Conservation (phyloP, 1,140 invertebrate species). For the Drosophila pachea region DNA sequence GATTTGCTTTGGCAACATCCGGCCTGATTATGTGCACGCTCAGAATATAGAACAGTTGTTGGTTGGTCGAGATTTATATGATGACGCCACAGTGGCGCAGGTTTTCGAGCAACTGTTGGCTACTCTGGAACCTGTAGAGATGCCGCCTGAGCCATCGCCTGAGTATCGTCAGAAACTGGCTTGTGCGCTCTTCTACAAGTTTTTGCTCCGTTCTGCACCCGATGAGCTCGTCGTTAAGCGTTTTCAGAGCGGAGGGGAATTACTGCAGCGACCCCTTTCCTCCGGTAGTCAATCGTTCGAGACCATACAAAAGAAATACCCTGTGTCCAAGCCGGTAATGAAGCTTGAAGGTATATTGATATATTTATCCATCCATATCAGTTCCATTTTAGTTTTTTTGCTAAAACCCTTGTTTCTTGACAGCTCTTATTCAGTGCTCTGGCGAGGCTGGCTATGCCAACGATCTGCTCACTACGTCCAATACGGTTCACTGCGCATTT, state of each 20-base stretch:
- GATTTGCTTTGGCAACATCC: constrained; percentile 85
- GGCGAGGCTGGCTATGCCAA: constrained; percentile 85
- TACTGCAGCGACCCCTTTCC: constrained; percentile 84
- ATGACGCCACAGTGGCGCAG: constrained; percentile 48
- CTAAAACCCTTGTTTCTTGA: constrained; percentile 63
- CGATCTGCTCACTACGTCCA: constrained; percentile 81
- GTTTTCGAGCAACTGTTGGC: constrained; percentile 46
- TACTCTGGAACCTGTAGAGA: constrained; percentile 58
- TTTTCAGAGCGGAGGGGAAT: constrained; percentile 80
- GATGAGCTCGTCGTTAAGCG: constrained; percentile 52
- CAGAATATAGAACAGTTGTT: constrained; percentile 83
- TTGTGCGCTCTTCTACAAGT: constrained; percentile 86
- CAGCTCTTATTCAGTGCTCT: constrained; percentile 85
- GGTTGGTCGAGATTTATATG: constrained; percentile 80
- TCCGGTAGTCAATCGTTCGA: constrained; percentile 87
- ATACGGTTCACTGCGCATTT: constrained; percentile 84
- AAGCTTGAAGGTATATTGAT: constrained; percentile 87
- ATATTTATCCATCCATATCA: neutral
- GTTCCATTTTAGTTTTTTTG: neutral
- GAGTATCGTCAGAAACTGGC: constrained; percentile 83
- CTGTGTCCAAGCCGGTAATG: constrained; percentile 86
- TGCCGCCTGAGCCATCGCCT: constrained; percentile 83
- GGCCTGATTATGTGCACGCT: constrained; percentile 85
- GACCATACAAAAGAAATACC: constrained; percentile 86
- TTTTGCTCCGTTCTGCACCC: constrained; percentile 79